Base-by-base conservation (phyloP, 2,888 invertebrate species). In the Lydus trimaculatus region DNA sequence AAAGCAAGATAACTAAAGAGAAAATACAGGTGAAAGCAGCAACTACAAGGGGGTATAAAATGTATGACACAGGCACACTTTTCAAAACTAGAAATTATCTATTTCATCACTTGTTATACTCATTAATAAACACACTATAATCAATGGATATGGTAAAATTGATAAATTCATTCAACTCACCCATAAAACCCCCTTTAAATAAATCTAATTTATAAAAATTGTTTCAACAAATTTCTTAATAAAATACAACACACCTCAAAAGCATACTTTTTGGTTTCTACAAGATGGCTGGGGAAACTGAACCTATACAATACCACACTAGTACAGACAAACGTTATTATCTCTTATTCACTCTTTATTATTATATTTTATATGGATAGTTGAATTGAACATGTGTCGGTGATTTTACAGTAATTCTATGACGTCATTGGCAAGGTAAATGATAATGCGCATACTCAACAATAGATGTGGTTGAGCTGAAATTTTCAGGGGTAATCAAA, bases 191-290 rank as follows among this genome's bases (percentile, higher is more conserved):
- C 79, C 80, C 80, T 78, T 52, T 43, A 43, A 20, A 20, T 52
- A 23, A 23, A 23, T 13, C 77, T 81, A 82, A 81, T 81, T 78
- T 78, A 81, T 80, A 81, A 82, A 52, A 52, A 11, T 48, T 48
- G 48, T 48, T 48, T 20, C 20, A 48, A 48, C 20, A 48, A 48
- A 48, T 48, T 48, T 82, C 80, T 80, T 78, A 78, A 82, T 76
- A 84, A 82, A 82, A 81, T 79, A 80, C 84, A 84, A 85, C 84
- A 85, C 85, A 85, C 85, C 84, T 85, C 84, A 82, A 83, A 84
- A 84, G 84, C 85, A 85, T 85, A 84, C 84, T 85, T 85, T 84
- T 82, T 79, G 82, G 82, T 81, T 83, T 83, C 82, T 78, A 84
- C 85, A 85, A 85, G 83, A 85, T 85, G 85, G 85, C 85, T 83